Evolutionary conservation across 2,888 invertebrate species (phyloP).

Genomic region (Gandaritis pyraliata): DNA sequence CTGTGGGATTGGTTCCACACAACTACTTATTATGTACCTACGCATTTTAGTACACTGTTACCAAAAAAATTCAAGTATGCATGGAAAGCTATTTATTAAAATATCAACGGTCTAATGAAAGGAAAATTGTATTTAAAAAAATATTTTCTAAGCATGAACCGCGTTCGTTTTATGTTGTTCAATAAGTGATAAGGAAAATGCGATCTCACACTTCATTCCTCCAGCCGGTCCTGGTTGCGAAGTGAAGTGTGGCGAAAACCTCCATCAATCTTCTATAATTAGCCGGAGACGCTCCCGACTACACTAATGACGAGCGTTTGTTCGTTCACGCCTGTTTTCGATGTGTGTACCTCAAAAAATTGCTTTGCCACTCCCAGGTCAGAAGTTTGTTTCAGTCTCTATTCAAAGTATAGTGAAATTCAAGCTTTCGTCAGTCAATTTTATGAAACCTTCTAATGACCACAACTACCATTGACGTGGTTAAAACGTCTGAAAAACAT

Average conservation of each 20-base stretch:
- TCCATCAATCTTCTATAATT: conserved; percentile 78
- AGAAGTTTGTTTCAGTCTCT: background rate
- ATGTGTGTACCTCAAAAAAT: conserved; percentile 46
- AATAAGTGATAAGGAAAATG: conserved; percentile 19
- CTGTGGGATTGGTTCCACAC: too few relatives aligned
- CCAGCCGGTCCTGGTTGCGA: conserved; percentile 18
- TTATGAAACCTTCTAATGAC: too few relatives aligned
- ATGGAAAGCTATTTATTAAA: too few relatives aligned
- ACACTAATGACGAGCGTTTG: conserved; percentile 67
- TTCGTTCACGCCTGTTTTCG: conserved; percentile 40
- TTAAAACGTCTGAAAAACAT: too few relatives aligned
- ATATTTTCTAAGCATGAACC: background rate
- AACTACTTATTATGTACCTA: too few relatives aligned
- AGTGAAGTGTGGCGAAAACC: conserved; percentile 58
- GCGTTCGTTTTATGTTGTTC: background rate
- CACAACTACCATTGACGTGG: too few relatives aligned
- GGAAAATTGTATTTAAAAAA: too few relatives aligned
- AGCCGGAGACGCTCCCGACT: conserved; percentile 67
- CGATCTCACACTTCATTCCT: conserved; percentile 24
- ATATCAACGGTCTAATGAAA: too few relatives aligned
- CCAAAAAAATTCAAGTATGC: too few relatives aligned
- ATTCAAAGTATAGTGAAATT: background rate
- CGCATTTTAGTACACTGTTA: too few relatives aligned
- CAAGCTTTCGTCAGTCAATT: too few relatives aligned
- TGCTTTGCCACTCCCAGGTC: conserved; percentile 18